A percentile compares a stretch with the other conserved stretches of the same genome.
Evolutionary conservation across 2,797 vertebrate species (phyloP).

Genomic region (Neomorphus geoffroyi): DNA sequence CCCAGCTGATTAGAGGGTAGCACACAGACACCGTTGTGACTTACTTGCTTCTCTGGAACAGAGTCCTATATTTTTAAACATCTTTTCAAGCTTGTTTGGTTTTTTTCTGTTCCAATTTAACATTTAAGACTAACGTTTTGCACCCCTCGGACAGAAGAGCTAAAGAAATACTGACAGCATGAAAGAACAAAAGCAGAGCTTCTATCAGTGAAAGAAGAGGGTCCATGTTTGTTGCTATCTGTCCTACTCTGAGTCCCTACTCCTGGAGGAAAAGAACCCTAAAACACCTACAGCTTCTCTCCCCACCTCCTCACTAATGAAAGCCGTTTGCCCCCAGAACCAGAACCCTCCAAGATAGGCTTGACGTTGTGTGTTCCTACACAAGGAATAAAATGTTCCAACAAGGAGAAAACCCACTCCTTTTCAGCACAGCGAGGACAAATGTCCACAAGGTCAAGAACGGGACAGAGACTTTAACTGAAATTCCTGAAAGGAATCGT

Average conservation of each 20-base stretch:
- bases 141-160: background rate
- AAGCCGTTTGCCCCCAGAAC: accelerated
- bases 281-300: background rate
- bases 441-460: background rate
- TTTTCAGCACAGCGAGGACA: background rate
- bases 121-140: background rate
- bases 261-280: background rate
- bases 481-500: background rate
- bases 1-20: slow-evolving; percentile 20
- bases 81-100: background rate
- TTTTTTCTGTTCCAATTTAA: background rate
- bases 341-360: background rate
- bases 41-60: background rate
- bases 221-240: background rate
- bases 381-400: background rate
- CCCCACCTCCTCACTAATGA: background rate
- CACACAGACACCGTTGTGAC: background rate
- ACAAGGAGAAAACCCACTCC: background rate
- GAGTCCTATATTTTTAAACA: background rate
- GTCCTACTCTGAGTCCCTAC: background rate
- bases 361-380: background rate
- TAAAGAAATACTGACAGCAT: background rate
- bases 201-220: background rate
- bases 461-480: background rate
- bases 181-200: background rate